Conservation (phyloP, 2,888 invertebrate species). For the Calliphora vomitoria region DNA sequence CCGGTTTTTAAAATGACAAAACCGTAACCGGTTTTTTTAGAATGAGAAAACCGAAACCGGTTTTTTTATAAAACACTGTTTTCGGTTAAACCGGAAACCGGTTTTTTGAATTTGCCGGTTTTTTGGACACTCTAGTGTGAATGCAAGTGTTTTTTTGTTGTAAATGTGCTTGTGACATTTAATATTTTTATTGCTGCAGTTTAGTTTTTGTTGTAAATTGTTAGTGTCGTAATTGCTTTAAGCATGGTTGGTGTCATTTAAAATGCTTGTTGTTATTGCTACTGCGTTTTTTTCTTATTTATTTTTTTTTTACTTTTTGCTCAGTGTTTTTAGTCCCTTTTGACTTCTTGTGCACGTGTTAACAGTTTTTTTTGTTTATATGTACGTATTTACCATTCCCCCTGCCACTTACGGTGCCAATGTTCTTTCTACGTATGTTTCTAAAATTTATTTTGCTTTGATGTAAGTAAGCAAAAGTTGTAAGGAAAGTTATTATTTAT, state of each 20-base stretch:
- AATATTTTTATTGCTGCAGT: conserved; percentile 38
- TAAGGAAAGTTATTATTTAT: background rate
- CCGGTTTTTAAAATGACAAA: too few species aligned
- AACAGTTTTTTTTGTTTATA: background rate
- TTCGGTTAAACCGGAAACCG: too few species aligned
- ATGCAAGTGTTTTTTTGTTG: background rate
- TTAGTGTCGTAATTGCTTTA: conserved; percentile 56
- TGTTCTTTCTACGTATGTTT: background rate
- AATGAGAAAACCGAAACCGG: too few species aligned
- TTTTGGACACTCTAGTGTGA: too few species aligned
- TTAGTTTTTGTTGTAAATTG: conserved; percentile 21
- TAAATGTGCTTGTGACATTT: background rate
- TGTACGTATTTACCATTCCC: background rate
- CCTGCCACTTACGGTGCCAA: background rate
- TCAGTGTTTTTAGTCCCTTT: conserved; percentile 3
- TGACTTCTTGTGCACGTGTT: conserved; percentile 46
- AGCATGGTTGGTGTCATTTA: conserved; percentile 40
- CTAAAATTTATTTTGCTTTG: background rate
- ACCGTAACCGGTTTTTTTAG: too few species aligned
- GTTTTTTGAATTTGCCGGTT: too few species aligned
- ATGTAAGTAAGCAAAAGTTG: background rate
- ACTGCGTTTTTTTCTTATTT: background rate
- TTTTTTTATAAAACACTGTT: too few species aligned
- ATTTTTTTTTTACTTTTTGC: background rate
- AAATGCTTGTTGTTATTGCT: conserved; percentile 7